Evolutionary conservation across 1,140 invertebrate genomes (phyloP), one percentile per base, ranked within the genome.

Genomic region (Conopomorpha cramerella): DNA sequence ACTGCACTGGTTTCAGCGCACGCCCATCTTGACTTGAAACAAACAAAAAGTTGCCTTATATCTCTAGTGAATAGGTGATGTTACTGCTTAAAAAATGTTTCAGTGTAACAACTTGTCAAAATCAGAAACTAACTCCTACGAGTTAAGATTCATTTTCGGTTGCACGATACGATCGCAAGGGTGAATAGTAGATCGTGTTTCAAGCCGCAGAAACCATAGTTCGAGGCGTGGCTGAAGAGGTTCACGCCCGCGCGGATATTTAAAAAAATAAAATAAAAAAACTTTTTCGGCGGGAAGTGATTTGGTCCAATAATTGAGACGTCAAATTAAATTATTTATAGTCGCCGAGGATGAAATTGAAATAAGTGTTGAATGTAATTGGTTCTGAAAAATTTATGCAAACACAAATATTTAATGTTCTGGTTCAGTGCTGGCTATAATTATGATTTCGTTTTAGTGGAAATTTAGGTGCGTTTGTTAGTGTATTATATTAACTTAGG

Each of bases 311-410:
- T 71, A 71, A 74, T 74, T 68, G 70, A 60, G 58, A 52, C 54
- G 67, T 74, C 66, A 61, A 55, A 55, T 45, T 50, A 35, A 53
- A 74, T 65, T 71, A 71, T 68, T 71, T 68, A 65, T 67, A 54
- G 53, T 33, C 28, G 49, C 35, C 30, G 38, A 36, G 40, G 34
- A 43, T 52, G 51, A 58, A 74, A 73, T 71, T 46, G 62, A 55
- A 39, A 68, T 59, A 54, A 59, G 66, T 34, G 49, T 48, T 52
- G 56, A 45, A 49, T 41, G 52, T 71, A 67, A 73, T 71, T 65
- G 64, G 44, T 52, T 61, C 39, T 63, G 66, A 73, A 55, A 68
- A 55, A 51, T 66, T 63, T 60, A 62, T 58, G 55, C 55, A n/a
- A n/a, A n/a, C n/a, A n/a, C n/a, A n/a, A 7, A n/a, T 29, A 10